These are phyloP conservation scores for Capricornis sumatraensis DNA, from an alignment of 2,113 vertebrate genomes.

Conservation along the genomic window DNA sequence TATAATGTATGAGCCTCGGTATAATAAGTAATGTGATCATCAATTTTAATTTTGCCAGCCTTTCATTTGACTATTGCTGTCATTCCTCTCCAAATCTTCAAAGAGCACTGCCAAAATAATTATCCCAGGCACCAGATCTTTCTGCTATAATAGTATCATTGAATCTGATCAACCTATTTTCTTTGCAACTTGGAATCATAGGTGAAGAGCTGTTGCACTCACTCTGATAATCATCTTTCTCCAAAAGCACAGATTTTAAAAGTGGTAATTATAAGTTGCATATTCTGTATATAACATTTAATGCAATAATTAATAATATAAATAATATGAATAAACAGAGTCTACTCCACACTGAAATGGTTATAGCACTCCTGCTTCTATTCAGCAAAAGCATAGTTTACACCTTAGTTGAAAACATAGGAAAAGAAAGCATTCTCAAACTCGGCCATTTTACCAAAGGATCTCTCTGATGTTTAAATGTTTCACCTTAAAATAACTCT, in stretches of 20 bases:
- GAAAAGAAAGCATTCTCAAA: background rate
- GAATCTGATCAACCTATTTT: conserved; percentile 8
- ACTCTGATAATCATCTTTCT: background rate
- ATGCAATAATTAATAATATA: background rate
- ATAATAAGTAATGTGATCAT: conserved; percentile 51
- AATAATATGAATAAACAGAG: background rate
- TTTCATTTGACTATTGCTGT: conserved; percentile 22
- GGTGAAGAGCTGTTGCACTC: background rate
- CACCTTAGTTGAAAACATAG: background rate
- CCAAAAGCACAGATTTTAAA: conserved; percentile 18
- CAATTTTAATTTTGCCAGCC: conserved; percentile 54
- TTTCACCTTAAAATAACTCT: background rate
- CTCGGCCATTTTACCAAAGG: background rate
- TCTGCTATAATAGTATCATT: background rate
- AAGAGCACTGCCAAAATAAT: background rate
- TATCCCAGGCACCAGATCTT: background rate
- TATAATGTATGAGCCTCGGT: conserved; percentile 3
- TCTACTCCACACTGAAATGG: background rate
- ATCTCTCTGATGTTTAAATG: background rate
- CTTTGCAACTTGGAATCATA: background rate
- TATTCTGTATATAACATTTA: background rate
- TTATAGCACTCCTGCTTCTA: background rate
- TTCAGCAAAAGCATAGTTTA: background rate
- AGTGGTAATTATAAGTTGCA: background rate
- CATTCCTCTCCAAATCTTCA: conserved; percentile 1